Evolutionary conservation across 2,888 invertebrate genomes (phyloP).

Genomic region (Apamea epomidion): DNA sequence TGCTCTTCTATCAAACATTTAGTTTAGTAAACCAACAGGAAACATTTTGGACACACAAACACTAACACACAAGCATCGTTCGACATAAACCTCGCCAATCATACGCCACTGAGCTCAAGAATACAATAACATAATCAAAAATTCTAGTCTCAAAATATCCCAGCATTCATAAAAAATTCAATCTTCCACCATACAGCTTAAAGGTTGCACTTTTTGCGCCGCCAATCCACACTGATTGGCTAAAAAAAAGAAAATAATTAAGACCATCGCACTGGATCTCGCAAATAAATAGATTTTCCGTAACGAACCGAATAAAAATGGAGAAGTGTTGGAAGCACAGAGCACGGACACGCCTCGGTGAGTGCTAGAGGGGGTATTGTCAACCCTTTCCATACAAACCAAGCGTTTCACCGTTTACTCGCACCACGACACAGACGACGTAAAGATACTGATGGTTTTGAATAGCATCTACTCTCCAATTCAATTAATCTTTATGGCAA

Average conservation of each 20-base stretch:
- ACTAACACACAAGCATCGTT: background rate
- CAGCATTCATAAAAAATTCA: constrained; percentile 8
- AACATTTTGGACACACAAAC: background rate
- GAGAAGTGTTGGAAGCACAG: background rate
- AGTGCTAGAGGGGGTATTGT: background rate
- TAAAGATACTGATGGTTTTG: background rate
- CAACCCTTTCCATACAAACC: background rate
- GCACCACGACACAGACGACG: background rate
- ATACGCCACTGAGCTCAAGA: too few species aligned
- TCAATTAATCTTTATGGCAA: background rate
- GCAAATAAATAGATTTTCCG: constrained; percentile 59
- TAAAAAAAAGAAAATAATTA: constrained; percentile 57
- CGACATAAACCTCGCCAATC: background rate
- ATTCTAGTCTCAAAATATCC: background rate
- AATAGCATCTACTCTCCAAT: background rate
- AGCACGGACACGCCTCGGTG: background rate
- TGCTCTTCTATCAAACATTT: background rate
- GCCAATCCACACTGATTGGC: constrained; percentile 46
- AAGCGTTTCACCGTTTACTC: background rate
- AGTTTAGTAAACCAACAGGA: too few species aligned
- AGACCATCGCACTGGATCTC: constrained; percentile 11
- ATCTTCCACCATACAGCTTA: constrained; percentile 3
- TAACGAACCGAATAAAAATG: constrained; percentile 56
- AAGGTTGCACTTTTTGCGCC: constrained; percentile 20
- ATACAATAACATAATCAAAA: background rate